Evolutionary conservation across 1,140 invertebrate genomes (phyloP).

Genomic region (Portunus trituberculatus): DNA sequence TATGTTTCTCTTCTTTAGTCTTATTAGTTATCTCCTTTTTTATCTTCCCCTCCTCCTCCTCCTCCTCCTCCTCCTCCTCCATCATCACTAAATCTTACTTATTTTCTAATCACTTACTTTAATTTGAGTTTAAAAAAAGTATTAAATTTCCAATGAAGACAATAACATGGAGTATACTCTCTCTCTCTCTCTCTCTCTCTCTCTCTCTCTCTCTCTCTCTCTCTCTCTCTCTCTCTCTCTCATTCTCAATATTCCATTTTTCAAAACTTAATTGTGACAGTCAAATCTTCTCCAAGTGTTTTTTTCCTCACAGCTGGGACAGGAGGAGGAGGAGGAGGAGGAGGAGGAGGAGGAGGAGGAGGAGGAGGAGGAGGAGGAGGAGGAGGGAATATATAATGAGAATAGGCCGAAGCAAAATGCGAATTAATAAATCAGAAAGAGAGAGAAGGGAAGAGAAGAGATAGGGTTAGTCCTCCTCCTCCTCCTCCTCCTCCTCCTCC

Average conservation of each 20-base stretch:
- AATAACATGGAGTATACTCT: neutral
- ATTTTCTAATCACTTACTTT: neutral
- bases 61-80: neutral
- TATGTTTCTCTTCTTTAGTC: neutral
- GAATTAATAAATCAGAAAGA: slow-evolving; percentile 58
- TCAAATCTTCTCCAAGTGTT: slow-evolving; percentile 55
- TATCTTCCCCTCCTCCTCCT: neutral
- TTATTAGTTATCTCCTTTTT: neutral
- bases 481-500: neutral
- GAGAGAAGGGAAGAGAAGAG: slow-evolving; percentile 1
- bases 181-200: slow-evolving; percentile 25
- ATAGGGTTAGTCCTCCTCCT: neutral
- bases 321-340: neutral
- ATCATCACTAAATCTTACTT: neutral
- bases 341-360: neutral
- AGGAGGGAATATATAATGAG: slow-evolving; percentile 35
- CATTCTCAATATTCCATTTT: slow-evolving; percentile 61
- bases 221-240: neutral
- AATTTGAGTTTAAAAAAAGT: neutral
- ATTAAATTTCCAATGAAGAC: too few relatives aligned
- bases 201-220: slow-evolving; percentile 29
- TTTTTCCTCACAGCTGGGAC: slow-evolving; percentile 65
- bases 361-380: slow-evolving; percentile 5
- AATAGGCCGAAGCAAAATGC: slow-evolving; percentile 42
- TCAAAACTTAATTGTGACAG: slow-evolving; percentile 70